Percentiles rank a stretch among this genome's conserved stretches.
These are phyloP conservation scores for Martes martes DNA, from an alignment of 2,113 vertebrate genomes.

Conservation along the genomic window DNA sequence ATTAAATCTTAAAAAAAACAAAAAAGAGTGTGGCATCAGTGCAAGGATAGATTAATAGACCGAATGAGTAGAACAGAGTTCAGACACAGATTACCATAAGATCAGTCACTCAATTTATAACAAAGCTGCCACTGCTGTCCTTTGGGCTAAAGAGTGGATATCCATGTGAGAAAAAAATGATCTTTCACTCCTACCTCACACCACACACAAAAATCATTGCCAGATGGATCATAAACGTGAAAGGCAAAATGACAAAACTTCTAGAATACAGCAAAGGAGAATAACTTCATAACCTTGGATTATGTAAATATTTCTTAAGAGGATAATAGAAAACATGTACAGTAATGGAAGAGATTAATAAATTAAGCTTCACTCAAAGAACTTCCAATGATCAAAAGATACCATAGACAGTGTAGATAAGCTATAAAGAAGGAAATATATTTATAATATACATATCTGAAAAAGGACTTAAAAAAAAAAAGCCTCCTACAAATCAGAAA, in stretches of 20 bases:
- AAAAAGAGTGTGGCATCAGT: not conserved
- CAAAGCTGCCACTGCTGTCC: not conserved
- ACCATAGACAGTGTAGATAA: not conserved
- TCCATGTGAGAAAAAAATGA: not conserved
- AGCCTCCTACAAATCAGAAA: not conserved
- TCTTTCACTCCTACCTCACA: not conserved
- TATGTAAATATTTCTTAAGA: constrained; percentile 2
- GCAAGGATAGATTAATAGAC: not conserved
- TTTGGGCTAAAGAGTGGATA: not conserved
- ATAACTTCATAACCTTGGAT: not conserved
- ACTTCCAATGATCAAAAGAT: not conserved
- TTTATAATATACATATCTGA: not conserved
- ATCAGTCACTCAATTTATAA: not conserved
- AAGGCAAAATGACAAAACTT: not conserved
- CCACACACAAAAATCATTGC: not conserved
- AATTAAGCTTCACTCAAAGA: not conserved
- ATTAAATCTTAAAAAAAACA: too few relatives aligned
- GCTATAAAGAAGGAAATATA: not conserved
- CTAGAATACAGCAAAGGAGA: not conserved
- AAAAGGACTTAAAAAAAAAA: not conserved
- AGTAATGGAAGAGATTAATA: not conserved
- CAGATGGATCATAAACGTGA: not conserved
- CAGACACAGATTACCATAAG: not conserved
- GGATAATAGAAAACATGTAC: not conserved
- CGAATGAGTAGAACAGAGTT: not conserved